These are phyloP conservation scores for Cenopis cana DNA, from an alignment of 2,888 invertebrate genomes.

Conservation along the genomic window DNA sequence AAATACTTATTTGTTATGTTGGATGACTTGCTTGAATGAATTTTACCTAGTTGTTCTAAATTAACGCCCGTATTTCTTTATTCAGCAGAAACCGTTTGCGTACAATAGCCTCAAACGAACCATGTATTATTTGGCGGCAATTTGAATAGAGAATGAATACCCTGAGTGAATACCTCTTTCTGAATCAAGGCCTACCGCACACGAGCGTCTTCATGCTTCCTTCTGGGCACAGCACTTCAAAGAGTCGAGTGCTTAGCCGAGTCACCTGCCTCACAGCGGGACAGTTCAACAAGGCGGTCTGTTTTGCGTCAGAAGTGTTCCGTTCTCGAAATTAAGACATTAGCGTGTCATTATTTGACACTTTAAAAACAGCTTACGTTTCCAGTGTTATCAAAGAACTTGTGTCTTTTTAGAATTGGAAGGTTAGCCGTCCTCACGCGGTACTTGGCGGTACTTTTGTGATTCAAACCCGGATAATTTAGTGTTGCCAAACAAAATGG, in stretches of 20 bases:
- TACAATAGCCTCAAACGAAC: conserved; percentile 1
- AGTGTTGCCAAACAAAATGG: conserved; percentile 54
- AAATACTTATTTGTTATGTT: no score
- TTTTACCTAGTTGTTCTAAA: neutral
- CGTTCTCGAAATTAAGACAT: conserved; percentile 80
- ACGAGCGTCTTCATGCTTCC: conserved; percentile 26
- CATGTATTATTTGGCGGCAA: conserved; percentile 14
- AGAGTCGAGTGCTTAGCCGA: conserved; percentile 20
- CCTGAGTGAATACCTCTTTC: conserved; percentile 17
- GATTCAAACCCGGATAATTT: conserved; percentile 64
- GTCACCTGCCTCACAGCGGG: conserved; percentile 62
- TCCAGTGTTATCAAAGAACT: neutral
- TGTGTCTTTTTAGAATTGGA: conserved; percentile 21
- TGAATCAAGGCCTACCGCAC: conserved; percentile 40
- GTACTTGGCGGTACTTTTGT: conserved; percentile 64
- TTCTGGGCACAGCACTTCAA: conserved; percentile 33
- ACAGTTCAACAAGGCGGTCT: conserved; percentile 69
- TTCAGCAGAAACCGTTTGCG: neutral
- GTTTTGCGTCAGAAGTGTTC: conserved; percentile 75
- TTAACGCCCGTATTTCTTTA: neutral
- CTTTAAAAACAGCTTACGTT: conserved; percentile 16
- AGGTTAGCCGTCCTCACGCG: conserved; percentile 9
- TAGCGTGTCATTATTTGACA: conserved; percentile 56
- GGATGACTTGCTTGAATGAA: neutral
- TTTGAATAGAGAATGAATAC: neutral